Base-by-base conservation (phyloP, 2,888 invertebrate genomes). In the Drosophila nigricruria region DNA sequence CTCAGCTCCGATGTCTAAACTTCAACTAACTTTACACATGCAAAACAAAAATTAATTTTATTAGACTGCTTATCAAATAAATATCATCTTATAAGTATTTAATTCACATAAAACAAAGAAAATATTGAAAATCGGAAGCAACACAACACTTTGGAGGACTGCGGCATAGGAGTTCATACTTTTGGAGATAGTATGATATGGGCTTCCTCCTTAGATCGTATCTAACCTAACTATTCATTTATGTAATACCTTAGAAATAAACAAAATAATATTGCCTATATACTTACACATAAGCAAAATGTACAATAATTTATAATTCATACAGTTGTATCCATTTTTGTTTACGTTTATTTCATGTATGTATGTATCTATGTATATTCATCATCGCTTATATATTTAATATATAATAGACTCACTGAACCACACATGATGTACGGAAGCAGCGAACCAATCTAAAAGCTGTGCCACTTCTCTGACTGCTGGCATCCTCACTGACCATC, bases 1-100 rank as follows among this genome's bases (percentile, higher is more conserved):
- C 90, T 90, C 71, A 87, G 81, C 57, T 69, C 82, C 64, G 92
- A 92, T 52, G 71, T 64, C n/a, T 85, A 80, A 72, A 10, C 16
- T 18, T 23, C 23, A 36, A 32, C 20, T 14, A 49, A 53, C 20
- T 34, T 45, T 38, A 23, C n/a, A 62, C n/a, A 52, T 30, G 20
- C 0, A 23, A 30, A 45, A 18, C 18, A 23, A 57, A 32, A 32
- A 8, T 66, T 9, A 30, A 30, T 3, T 16, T 23, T 42, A 65
- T 82, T 86, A 89, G 81, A 89, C 89, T 87, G 87, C 62, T 81
- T 54, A 81, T 53, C 42, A 54, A 72, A 45, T 58, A 27, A 14
- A 53, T 38, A 60, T 82, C 62, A 54, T 68, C 18, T 56, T 47
- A 50, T 63, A 61, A 53, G 50, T 54, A 77, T 67, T 59, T 76